Evolutionary conservation across 2,797 vertebrate genomes (phyloP).

Genomic region (Octomys mimax): DNA sequence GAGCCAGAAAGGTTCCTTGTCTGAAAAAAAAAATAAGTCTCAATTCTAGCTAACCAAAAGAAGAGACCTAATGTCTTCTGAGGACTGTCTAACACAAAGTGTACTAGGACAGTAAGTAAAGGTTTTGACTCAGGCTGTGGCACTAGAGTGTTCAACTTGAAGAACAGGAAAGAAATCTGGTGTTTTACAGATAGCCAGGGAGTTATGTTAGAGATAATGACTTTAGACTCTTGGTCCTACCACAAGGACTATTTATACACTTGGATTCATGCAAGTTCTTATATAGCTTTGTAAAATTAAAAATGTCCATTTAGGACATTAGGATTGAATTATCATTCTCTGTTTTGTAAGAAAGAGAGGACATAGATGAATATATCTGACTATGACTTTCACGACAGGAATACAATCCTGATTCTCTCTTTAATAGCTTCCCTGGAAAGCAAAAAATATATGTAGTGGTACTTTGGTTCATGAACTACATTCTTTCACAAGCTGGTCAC

Average conservation of each 20-base stretch:
- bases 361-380: rapidly evolving
- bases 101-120: not conserved
- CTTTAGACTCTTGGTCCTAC: not conserved
- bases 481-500: not conserved
- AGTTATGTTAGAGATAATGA: not conserved
- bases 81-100: not conserved
- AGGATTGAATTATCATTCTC: not conserved
- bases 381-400: not conserved
- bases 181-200: not conserved
- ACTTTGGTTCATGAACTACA: not conserved
- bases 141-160: not conserved
- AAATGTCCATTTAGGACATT: not conserved
- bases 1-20: not conserved
- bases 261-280: not conserved
- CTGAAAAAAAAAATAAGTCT: not conserved
- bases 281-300: not conserved
- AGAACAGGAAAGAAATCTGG: not conserved
- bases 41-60: not conserved
- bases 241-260: not conserved
- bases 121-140: not conserved
- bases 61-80: not conserved
- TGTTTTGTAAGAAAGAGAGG: not conserved
- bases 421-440: not conserved
- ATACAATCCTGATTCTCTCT: not conserved
- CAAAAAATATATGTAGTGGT: not conserved